These are phyloP conservation scores for Oostethus manadensis DNA, from an alignment of 2,113 vertebrate species.

Conservation along the genomic window DNA sequence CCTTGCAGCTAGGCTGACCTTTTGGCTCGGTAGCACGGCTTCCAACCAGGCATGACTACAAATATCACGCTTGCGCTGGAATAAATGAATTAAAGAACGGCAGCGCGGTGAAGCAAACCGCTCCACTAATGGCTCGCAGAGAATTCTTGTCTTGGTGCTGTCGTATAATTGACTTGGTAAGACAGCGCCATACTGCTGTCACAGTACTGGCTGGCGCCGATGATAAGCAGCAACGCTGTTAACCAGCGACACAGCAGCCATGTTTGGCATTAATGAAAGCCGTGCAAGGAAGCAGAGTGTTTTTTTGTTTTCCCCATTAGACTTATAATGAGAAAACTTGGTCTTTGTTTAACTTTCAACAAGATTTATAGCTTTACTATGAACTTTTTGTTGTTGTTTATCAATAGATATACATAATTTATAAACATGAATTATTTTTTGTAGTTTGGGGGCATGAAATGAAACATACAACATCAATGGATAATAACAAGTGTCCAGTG, in stretches of 20 bases:
- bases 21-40: conserved; percentile 6
- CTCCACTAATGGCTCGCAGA: conserved; percentile 32
- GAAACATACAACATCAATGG: no score
- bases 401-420: no score
- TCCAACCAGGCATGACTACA: conserved; percentile 11
- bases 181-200: conserved; percentile 40
- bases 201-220: conserved; percentile 26
- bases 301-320: no score
- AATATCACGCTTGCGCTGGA: conserved; percentile 1
- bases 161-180: conserved; percentile 52
- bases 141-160: conserved; percentile 31
- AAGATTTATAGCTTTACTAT: background rate
- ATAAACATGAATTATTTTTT: no score
- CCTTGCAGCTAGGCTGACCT: conserved; percentile 5
- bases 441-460: no score
- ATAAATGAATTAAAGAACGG: conserved; percentile 11
- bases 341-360: background rate
- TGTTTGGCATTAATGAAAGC: conserved; percentile 29
- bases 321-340: no score
- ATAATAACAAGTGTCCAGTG: no score
- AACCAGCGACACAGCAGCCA: conserved; percentile 26
- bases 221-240: conserved; percentile 44
- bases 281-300: background rate
- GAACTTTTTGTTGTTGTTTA: no score
- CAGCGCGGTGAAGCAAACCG: conserved; percentile 7